Percentiles rank a stretch among this genome's conserved stretches.
Conservation (phyloP, 2,888 invertebrate genomes). For the Euphydryas editha region DNA sequence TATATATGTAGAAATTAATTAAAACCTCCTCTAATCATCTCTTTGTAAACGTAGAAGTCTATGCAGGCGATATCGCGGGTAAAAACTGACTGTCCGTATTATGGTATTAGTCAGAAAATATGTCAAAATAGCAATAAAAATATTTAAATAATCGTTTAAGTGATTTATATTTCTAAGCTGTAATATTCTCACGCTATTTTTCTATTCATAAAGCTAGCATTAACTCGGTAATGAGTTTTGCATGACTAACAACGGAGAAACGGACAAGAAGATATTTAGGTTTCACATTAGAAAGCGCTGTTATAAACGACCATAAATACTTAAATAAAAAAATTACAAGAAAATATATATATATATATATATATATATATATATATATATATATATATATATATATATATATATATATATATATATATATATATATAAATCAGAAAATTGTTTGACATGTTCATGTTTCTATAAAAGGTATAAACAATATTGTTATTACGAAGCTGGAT, state of each 20-base stretch:
- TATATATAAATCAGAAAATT: too few species aligned
- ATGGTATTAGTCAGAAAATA: background rate
- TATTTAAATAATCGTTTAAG: background rate
- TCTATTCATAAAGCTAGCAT: conserved; percentile 36
- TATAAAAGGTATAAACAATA: too few species aligned
- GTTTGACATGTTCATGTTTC: too few species aligned
- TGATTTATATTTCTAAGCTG: conserved; percentile 1
- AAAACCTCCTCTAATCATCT: too few species aligned
- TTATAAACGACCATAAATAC: conserved; percentile 29
- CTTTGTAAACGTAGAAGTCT: too few species aligned
- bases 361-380: too few species aligned
- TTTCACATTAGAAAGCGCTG: conserved; percentile 70
- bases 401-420: too few species aligned
- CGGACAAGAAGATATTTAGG: conserved; percentile 56
- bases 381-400: too few species aligned
- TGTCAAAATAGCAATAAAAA: background rate
- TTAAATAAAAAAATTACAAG: conserved; percentile 23
- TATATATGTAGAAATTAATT: too few species aligned
- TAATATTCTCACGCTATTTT: conserved; percentile 47
- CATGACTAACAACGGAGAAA: conserved; percentile 66
- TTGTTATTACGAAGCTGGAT: too few species aligned
- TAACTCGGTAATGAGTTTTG: conserved; percentile 68
- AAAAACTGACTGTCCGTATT: background rate
- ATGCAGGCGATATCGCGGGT: too few species aligned
- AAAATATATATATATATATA: conserved; percentile 9